Evolutionary conservation across 2,888 invertebrate genomes (phyloP).

Genomic region (Magallana nippona): DNA sequence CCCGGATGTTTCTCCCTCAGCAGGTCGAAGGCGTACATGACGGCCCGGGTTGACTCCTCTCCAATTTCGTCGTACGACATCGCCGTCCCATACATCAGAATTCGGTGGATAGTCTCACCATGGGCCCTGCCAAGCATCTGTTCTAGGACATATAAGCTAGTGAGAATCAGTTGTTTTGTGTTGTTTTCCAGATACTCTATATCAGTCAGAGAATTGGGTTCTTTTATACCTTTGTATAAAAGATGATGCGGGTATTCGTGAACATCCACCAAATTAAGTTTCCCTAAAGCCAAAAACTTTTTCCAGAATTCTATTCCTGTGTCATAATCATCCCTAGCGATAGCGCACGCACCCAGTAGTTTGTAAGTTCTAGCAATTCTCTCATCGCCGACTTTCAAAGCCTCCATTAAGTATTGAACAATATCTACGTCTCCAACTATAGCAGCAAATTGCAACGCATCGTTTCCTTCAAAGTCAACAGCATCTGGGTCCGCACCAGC

Average conservation of each 20-base stretch:
- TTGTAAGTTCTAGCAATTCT: conserved; percentile 41
- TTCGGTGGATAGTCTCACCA: conserved; percentile 38
- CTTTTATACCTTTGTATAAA: conserved; percentile 25
- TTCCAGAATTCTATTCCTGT: conserved; percentile 42
- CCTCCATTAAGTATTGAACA: conserved; percentile 40
- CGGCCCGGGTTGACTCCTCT: conserved; percentile 37
- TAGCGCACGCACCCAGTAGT: conserved; percentile 41
- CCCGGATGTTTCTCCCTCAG: conserved; percentile 24
- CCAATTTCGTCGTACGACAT: conserved; percentile 34
- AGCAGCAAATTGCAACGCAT: conserved; percentile 45
- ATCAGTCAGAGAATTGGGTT: conserved; percentile 38
- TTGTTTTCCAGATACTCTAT: neutral
- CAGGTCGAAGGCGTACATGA: conserved; percentile 39
- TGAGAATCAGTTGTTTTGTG: conserved; percentile 16
- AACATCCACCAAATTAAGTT: no score
- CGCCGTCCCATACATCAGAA: conserved; percentile 38
- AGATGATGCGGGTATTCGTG: neutral
- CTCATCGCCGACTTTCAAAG: neutral
- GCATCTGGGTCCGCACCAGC: conserved; percentile 36
- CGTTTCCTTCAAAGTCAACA: conserved; percentile 48
- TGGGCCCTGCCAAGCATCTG: conserved; percentile 41
- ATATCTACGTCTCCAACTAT: conserved; percentile 40
- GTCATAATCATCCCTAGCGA: conserved; percentile 33
- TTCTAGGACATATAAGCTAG: conserved; percentile 38
- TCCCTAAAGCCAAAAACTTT: conserved; percentile 15